phyloP scores from a whole-genome alignment of 2,797 vertebrate genomes.

The Pseudochirops cupreus region DNA sequence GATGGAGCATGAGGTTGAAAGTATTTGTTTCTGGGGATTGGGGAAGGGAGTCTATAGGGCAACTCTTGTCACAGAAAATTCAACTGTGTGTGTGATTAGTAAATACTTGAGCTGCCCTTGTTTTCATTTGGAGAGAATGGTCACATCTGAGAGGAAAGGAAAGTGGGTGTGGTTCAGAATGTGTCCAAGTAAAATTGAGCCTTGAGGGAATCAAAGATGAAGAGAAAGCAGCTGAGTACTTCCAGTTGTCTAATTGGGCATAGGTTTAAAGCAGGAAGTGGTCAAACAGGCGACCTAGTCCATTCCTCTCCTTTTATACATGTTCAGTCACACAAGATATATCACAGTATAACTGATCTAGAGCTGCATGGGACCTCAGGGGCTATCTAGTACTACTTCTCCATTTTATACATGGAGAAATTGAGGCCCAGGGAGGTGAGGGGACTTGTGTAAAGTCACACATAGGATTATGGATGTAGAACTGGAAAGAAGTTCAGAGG shows the following conservation, averaged over 20 bases:
- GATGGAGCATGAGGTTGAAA: background rate
- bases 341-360: background rate
- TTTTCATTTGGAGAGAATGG: slow-evolving; percentile 4
- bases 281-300: background rate
- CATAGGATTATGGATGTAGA: background rate
- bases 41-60: background rate
- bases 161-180: background rate
- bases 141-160: background rate
- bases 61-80: background rate
- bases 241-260: background rate
- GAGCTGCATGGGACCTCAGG: background rate
- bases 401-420: background rate
- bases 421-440: background rate
- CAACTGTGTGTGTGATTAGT: background rate
- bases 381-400: background rate
- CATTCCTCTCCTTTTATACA: background rate
- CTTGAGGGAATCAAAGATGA: background rate
- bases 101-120: background rate
- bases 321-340: background rate
- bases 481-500: background rate
- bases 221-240: background rate
- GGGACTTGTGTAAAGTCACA: background rate
- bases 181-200: background rate
- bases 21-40: background rate
- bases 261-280: background rate